Base-by-base conservation (phyloP, 2,888 invertebrate genomes). In the Microctonus brassicae region DNA sequence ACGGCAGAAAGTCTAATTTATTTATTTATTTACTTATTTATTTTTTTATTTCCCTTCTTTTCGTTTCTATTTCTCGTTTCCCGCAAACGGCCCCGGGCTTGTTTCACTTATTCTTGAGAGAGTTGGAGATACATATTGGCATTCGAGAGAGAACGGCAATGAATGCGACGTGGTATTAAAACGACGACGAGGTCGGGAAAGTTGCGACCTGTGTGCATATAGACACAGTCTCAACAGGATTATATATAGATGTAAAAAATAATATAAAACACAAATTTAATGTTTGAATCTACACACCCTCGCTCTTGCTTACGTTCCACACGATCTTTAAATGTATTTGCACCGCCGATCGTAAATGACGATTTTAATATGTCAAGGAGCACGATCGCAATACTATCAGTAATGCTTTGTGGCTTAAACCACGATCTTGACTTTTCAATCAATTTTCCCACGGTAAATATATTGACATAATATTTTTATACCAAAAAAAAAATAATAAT, bases 121-220 rank as follows among this genome's bases (percentile, higher is more conserved):
- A 65, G 65, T 53, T 65, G 53, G 34, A 64, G 39, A 24, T 47
- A 47, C 17, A 47, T 47, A 47, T 47, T 47, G 47, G 47, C 47
- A 47, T 39, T 22, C 53, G 52, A 55, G 58, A 58, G 65, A 65
- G 65, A 65, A 65, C 65, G 65, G 64, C 64, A 29, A 24, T 33
- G 33, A 63, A 42, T 34, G 39, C 39, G 53, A 65, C 65, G 65
- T 17, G 33, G 65, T 53, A 55, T 53, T 55, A 65, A 34, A 66
- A 39, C 66, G 80, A n/a, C n/a, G n/a, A 78, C 79, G 80, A 81
- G 82, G 78, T 82, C 81, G 83, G 78, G 83, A 85, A 85, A 84
- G 84, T 83, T 75, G 74, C 76, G 79, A 81, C 78, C 80, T 73
- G 70, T 63, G 66, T 36, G 65, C 34, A 11, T 60, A 47, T 60